Evolutionary conservation across 2,113 vertebrate species (phyloP).

Genomic region (Hippocampus guttulatus): DNA sequence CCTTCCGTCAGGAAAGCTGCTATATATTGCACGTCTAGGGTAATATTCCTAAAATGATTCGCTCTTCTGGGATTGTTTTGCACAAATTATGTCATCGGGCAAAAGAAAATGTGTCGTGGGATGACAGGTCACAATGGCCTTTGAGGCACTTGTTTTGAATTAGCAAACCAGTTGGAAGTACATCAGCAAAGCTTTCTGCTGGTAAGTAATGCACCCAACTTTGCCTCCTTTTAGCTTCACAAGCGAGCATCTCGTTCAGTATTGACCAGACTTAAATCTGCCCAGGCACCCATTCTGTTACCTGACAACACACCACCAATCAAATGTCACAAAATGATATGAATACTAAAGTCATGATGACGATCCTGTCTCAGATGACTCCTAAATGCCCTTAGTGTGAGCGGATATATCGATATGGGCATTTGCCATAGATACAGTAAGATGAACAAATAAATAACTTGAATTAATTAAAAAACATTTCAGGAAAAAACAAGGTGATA

Average conservation of each 20-base stretch:
- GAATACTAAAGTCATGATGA: not conserved
- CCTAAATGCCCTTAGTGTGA: not conserved
- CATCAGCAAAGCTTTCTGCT: too few species aligned
- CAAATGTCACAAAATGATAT: not conserved
- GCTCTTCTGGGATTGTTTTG: not conserved
- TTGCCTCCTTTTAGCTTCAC: too few species aligned
- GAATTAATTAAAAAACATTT: too few species aligned
- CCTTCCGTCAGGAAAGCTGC: conserved; percentile 24
- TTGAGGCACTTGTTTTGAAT: too few species aligned
- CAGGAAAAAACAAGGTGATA: too few species aligned
- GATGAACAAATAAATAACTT: too few species aligned
- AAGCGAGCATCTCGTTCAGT: not conserved
- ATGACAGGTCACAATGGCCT: not conserved
- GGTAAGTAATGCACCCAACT: too few species aligned
- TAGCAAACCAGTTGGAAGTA: too few species aligned
- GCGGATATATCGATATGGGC: too few species aligned
- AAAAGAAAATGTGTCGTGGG: too few species aligned
- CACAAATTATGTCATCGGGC: too few species aligned
- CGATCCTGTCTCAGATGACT: not conserved
- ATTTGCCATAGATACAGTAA: too few species aligned
- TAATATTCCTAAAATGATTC: not conserved
- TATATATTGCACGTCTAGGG: not conserved
- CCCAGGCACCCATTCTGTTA: not conserved
- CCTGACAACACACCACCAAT: not conserved
- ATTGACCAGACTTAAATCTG: not conserved